A percentile compares a stretch with the other conserved stretches of the same genome.
phyloP scores from a whole-genome alignment of 2,888 invertebrate genomes.

The Sphaerophoria rueppellii region DNA sequence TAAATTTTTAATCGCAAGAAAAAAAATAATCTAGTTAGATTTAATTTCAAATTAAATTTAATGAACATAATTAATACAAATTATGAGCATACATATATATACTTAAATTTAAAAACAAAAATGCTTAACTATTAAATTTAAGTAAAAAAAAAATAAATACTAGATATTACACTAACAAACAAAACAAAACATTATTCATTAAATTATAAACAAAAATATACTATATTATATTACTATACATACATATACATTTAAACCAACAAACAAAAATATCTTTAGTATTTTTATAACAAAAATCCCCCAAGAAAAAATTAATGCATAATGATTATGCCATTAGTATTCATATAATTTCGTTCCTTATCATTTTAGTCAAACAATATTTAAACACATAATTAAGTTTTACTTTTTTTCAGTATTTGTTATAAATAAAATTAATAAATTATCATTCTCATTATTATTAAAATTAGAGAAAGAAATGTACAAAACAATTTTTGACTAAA shows the following conservation, averaged over 20 bases:
- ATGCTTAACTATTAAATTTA: constrained; percentile 77
- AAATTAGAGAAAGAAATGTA: constrained; percentile 76
- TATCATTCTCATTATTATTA: constrained; percentile 48
- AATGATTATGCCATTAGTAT: constrained; percentile 56
- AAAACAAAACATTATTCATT: constrained; percentile 75
- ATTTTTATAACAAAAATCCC: constrained; percentile 56
- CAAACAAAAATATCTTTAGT: constrained; percentile 61
- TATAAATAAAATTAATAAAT: constrained; percentile 11
- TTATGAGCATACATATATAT: constrained; percentile 44
- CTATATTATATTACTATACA: constrained; percentile 67
- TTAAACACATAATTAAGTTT: constrained; percentile 10
- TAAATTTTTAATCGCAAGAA: constrained; percentile 65
- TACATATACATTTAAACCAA: constrained; percentile 62
- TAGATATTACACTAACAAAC: constrained; percentile 71
- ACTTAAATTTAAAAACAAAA: constrained; percentile 75
- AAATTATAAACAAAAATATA: constrained; percentile 75
- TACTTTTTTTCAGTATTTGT: constrained; percentile 27
- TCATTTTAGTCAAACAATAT: constrained; percentile 47
- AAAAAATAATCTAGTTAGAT: constrained; percentile 62
- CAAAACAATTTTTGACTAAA: constrained; percentile 65
- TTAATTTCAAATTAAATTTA: constrained; percentile 69
- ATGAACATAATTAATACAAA: constrained; percentile 31
- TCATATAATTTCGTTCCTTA: constrained; percentile 43
- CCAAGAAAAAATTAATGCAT: constrained; percentile 49
- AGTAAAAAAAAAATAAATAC: constrained; percentile 69